A percentile compares a stretch with the other conserved stretches of the same genome.
phyloP scores from a whole-genome alignment of 2,797 vertebrate species.

The Callimico goeldii region DNA sequence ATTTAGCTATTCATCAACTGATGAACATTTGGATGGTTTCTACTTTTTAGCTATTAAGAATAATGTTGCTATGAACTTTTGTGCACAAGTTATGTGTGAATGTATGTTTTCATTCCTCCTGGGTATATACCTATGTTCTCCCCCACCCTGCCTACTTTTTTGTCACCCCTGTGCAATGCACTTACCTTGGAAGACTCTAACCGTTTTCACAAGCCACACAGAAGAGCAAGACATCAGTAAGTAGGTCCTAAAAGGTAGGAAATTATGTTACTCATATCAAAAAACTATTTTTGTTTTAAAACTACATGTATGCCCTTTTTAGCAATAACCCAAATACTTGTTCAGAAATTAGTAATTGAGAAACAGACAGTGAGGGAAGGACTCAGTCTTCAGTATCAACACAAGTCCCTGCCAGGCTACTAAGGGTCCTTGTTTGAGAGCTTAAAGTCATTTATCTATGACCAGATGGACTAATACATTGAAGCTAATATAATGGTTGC shows the following conservation, averaged over 20 bases:
- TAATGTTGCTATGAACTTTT: no score
- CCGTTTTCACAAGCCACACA: not conserved
- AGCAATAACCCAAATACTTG: slow-evolving; percentile 2
- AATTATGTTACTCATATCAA: not conserved
- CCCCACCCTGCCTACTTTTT: not conserved
- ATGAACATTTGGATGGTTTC: no score
- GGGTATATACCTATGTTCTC: no score
- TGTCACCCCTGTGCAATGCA: not conserved
- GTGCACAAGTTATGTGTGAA: no score
- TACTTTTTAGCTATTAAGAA: no score
- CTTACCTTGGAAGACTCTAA: not conserved
- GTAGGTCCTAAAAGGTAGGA: not conserved
- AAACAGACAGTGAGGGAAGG: not conserved
- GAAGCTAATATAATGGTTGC: slow-evolving; percentile 46
- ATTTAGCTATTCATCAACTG: no score
- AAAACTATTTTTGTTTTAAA: slow-evolving; percentile 44
- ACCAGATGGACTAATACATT: slow-evolving; percentile 45
- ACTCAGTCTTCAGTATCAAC: not conserved
- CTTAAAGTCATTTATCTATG: slow-evolving; percentile 52
- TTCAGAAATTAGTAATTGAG: slow-evolving; percentile 27
- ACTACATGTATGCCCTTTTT: slow-evolving; percentile 24
- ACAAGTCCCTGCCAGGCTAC: slow-evolving; percentile 54
- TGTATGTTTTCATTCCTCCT: no score
- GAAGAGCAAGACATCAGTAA: not conserved
- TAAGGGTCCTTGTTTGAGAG: slow-evolving; percentile 38